Conservation (phyloP, 2,797 vertebrate genomes). For the Crax fasciolata region DNA sequence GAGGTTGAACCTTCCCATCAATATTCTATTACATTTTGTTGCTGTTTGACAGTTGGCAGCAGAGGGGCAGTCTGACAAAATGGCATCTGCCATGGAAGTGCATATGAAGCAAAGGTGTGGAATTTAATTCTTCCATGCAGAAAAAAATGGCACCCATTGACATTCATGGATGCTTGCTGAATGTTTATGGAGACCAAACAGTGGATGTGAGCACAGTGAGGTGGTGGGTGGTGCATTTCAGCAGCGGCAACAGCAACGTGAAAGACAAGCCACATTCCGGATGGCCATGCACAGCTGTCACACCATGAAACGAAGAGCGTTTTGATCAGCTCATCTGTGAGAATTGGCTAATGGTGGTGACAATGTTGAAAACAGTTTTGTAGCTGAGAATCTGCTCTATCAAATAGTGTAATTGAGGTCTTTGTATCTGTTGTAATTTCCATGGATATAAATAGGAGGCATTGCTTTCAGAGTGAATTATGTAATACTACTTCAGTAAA, state of each 20-base stretch:
- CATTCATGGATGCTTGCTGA: too few species aligned
- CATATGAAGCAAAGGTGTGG: background rate
- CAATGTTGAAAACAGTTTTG: background rate
- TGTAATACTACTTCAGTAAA: conserved; percentile 26
- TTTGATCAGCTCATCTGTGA: background rate
- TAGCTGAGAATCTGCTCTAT: background rate
- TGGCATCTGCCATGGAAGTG: background rate
- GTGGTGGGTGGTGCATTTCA: background rate
- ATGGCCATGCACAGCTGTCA: background rate
- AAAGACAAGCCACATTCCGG: background rate
- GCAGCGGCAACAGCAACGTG: too few species aligned
- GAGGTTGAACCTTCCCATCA: background rate
- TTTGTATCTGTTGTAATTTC: background rate
- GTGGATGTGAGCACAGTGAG: background rate
- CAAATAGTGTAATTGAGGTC: background rate
- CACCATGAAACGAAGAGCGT: background rate
- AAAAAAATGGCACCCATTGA: too few species aligned
- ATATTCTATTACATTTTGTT: background rate
- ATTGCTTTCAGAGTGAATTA: background rate
- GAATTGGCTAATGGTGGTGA: background rate
- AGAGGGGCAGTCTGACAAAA: background rate
- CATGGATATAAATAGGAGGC: background rate
- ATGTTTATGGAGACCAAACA: background rate
- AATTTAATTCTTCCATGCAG: too few species aligned
- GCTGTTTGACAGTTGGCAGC: background rate